A percentile compares a stretch with the other conserved stretches of the same genome.
These are phyloP conservation scores for Anthopleura xanthogrammica DNA, from an alignment of 92 coral and sea anemone species.

Conservation along the genomic window DNA sequence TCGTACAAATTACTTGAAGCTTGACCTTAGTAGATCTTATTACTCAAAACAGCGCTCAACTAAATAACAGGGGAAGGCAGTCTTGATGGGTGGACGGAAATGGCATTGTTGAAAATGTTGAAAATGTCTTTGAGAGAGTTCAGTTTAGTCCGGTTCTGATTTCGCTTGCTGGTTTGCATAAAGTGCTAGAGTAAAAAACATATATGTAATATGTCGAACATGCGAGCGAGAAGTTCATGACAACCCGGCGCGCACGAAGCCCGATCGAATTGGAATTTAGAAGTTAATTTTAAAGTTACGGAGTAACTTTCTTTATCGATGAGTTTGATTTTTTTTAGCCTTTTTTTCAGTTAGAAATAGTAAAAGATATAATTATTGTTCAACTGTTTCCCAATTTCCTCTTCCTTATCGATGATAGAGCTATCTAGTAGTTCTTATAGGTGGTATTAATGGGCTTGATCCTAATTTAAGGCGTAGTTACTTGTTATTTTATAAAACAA, in stretches of 20 bases:
- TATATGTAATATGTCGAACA: too few species aligned
- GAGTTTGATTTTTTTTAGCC: too few species aligned
- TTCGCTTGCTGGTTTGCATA: too few species aligned
- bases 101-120: constrained; percentile 6
- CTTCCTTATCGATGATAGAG: background rate
- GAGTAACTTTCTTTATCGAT: too few species aligned
- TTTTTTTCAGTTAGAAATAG: too few species aligned
- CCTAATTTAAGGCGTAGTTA: background rate
- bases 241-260: too few species aligned
- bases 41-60: background rate
- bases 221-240: too few species aligned
- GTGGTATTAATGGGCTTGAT: background rate
- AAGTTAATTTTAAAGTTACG: too few species aligned
- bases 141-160: background rate
- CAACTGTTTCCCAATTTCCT: too few species aligned
- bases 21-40: background rate
- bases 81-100: background rate
- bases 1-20: constrained; percentile 4
- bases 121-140: constrained; percentile 6
- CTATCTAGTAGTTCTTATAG: background rate
- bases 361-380: too few species aligned
- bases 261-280: too few species aligned
- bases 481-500: background rate
- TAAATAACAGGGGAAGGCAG: background rate
- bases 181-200: too few species aligned